Evolutionary conservation across 2,797 vertebrate species (phyloP).

Genomic region (Saguinus oedipus): DNA sequence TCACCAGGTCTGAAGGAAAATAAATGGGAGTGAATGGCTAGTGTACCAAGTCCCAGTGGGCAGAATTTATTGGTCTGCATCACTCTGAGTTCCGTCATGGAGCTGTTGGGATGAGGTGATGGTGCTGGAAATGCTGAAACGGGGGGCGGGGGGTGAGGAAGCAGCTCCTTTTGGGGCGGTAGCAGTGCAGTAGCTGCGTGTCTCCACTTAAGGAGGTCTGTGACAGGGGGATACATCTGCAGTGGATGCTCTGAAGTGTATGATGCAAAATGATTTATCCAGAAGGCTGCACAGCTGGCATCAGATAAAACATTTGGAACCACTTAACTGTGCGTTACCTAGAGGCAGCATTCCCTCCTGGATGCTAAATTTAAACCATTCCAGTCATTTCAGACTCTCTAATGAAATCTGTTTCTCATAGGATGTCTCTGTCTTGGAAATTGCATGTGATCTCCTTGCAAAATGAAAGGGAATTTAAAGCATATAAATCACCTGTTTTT

Average conservation of each 20-base stretch:
- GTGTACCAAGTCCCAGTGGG: not conserved
- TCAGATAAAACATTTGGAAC: conserved; percentile 70
- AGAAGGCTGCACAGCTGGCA: conserved; percentile 66
- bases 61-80: not conserved
- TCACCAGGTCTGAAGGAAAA: conserved; percentile 42
- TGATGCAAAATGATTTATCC: conserved; percentile 57
- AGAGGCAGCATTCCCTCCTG: conserved; percentile 56
- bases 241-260: not conserved
- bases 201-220: not conserved
- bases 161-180: not conserved
- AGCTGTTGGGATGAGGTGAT: not conserved
- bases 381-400: conserved; percentile 60
- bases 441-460: not conserved
- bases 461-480: conserved; percentile 49
- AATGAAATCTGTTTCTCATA: conserved; percentile 69
- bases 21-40: not conserved
- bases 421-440: conserved; percentile 58
- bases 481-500: not conserved
- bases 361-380: conserved; percentile 68
- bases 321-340: conserved; percentile 62
- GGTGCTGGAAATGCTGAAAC: not conserved
- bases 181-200: not conserved
- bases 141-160: not conserved
- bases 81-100: not conserved
- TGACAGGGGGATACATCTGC: not conserved